Conservation (phyloP, 2,888 invertebrate genomes). For the Itoplectis maculator region DNA sequence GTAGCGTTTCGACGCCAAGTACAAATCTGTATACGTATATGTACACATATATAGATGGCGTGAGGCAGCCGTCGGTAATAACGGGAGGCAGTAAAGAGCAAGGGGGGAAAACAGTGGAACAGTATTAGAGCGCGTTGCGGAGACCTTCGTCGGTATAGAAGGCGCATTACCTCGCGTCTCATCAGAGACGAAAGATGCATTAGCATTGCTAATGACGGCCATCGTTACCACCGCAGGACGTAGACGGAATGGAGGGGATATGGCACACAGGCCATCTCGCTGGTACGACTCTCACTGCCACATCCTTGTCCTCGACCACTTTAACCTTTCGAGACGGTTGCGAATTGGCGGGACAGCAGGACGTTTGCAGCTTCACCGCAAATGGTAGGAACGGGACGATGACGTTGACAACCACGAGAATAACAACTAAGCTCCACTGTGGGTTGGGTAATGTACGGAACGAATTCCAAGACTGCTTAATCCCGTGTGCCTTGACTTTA, state of each 20-base stretch:
- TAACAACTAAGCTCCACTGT: constrained; percentile 25
- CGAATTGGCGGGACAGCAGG: constrained; percentile 29
- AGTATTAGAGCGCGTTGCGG: constrained; percentile 58
- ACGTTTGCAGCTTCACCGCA: constrained; percentile 35
- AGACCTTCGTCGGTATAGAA: constrained; percentile 60
- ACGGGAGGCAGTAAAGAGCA: constrained; percentile 18
- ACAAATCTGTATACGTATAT: constrained; percentile 8
- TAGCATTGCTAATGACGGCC: constrained; percentile 83
- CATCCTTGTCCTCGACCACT: constrained; percentile 33
- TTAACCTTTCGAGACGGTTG: constrained; percentile 34
- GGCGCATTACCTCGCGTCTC: constrained; percentile 78
- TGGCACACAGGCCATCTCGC: neutral
- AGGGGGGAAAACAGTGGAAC: constrained; percentile 41
- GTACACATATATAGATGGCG: neutral
- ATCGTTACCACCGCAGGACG: constrained; percentile 82
- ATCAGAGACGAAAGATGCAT: constrained; percentile 82
- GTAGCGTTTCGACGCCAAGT: constrained; percentile 12
- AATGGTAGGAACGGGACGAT: constrained; percentile 31
- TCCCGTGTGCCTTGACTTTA: too few relatives aligned
- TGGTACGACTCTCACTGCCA: constrained; percentile 1
- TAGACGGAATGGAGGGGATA: constrained; percentile 33
- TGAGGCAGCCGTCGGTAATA: constrained; percentile 5
- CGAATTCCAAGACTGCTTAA: neutral
- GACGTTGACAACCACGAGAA: constrained; percentile 42
- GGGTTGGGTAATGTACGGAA: neutral